Evolutionary conservation across 1,140 invertebrate species (phyloP).

Genomic region (Conus ventricosus): DNA sequence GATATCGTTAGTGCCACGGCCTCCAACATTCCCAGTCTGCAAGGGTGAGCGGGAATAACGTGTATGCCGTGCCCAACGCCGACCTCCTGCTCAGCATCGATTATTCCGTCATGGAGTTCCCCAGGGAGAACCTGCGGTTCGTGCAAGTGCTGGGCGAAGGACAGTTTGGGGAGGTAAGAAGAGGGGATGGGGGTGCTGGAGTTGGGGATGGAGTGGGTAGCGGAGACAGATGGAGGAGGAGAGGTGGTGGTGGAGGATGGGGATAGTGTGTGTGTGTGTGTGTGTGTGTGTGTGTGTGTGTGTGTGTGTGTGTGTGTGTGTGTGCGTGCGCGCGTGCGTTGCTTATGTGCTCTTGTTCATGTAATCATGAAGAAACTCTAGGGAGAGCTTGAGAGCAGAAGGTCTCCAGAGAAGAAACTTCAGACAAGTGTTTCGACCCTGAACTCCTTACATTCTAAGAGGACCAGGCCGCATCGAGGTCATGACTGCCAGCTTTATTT

Average conservation of each 20-base stretch:
- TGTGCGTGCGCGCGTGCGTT: not conserved
- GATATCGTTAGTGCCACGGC: slow-evolving; percentile 76
- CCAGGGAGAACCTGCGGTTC: slow-evolving; percentile 84
- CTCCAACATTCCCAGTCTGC: slow-evolving; percentile 71
- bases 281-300: not conserved
- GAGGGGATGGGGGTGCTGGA: not conserved
- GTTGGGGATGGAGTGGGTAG: not conserved
- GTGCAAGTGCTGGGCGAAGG: slow-evolving; percentile 87
- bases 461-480: too few relatives aligned
- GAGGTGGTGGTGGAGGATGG: not conserved
- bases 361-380: too few relatives aligned
- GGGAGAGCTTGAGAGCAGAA: too few relatives aligned
- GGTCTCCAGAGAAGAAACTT: too few relatives aligned
- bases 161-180: slow-evolving; percentile 86
- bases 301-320: not conserved
- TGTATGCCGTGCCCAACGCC: slow-evolving; percentile 75
- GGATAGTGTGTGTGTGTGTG: not conserved
- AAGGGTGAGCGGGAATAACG: slow-evolving; percentile 76
- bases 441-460: too few relatives aligned
- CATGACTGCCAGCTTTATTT: too few relatives aligned
- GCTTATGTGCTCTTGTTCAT: too few relatives aligned
- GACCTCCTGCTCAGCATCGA: slow-evolving; percentile 75
- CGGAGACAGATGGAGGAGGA: not conserved
- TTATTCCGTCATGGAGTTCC: slow-evolving; percentile 83
- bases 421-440: too few relatives aligned